Conservation (phyloP, 2,888 invertebrate genomes). For the Oegoconia quadripuncta region DNA sequence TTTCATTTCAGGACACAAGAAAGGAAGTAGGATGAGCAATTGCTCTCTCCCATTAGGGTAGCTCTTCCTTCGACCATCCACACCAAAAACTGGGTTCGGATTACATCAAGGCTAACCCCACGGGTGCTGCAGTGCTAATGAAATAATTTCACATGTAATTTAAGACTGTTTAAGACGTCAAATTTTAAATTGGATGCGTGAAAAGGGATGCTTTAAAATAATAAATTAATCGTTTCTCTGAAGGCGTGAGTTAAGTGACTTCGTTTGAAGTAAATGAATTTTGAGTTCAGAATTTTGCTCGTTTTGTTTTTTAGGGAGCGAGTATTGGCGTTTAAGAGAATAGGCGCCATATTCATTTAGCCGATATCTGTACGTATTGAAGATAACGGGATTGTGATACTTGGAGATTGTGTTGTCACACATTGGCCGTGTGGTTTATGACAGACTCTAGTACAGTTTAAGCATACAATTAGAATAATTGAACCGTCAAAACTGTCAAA, state of each 20-base stretch:
- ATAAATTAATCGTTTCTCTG: conserved; percentile 75
- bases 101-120: conserved; percentile 41
- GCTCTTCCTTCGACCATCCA: background rate
- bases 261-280: conserved; percentile 53
- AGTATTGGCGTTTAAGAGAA: background rate
- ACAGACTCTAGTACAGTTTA: no score
- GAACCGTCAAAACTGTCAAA: no score
- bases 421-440: no score
- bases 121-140: conserved; percentile 62
- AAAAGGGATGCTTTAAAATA: conserved; percentile 68
- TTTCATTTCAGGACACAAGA: no score
- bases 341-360: no score
- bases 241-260: conserved; percentile 47
- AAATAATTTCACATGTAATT: conserved; percentile 76
- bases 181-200: conserved; percentile 77
- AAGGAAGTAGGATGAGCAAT: background rate
- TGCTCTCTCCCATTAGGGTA: conserved; percentile 1
- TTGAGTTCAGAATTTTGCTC: conserved; percentile 34
- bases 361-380: no score
- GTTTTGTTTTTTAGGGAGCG: conserved; percentile 24
- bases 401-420: no score
- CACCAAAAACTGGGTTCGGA: conserved; percentile 27
- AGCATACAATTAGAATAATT: no score
- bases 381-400: no score
- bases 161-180: conserved; percentile 78